Percentiles rank a stretch among this genome's conserved stretches.
Evolutionary conservation across 2,888 invertebrate genomes (phyloP).

Genomic region (Argynnis bischoffii): DNA sequence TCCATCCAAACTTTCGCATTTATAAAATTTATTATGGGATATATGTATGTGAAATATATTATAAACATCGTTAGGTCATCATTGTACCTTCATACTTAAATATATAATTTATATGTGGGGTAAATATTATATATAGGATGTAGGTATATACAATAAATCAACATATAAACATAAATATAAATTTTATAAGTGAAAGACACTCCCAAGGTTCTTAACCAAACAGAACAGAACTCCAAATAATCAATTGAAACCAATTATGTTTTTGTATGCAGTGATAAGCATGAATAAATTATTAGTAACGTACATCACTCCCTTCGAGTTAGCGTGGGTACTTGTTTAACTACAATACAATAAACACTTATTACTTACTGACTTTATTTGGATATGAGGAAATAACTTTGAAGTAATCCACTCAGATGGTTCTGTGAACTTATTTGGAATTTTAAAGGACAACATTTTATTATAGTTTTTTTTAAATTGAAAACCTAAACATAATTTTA

Average conservation of each 20-base stretch:
- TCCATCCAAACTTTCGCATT: too few species aligned
- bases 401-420: not conserved
- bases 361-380: constrained; percentile 22
- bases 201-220: not conserved
- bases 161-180: not conserved
- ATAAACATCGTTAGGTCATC: too few species aligned
- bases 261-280: constrained; percentile 10
- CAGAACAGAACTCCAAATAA: constrained; percentile 13
- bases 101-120: too few species aligned
- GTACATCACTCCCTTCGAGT: constrained; percentile 10
- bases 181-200: not conserved
- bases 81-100: too few species aligned
- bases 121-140: too few species aligned
- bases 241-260: constrained; percentile 25
- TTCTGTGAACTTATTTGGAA: not conserved
- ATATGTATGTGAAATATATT: too few species aligned
- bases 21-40: too few species aligned
- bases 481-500: too few species aligned
- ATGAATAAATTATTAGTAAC: constrained; percentile 20
- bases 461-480: not conserved
- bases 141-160: not conserved
- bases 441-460: not conserved
- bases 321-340: constrained; percentile 25
- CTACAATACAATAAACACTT: constrained; percentile 19
- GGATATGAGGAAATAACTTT: constrained; percentile 23